These are phyloP conservation scores for Cancer borealis DNA, from an alignment of 2,888 invertebrate genomes.

Conservation along the genomic window DNA sequence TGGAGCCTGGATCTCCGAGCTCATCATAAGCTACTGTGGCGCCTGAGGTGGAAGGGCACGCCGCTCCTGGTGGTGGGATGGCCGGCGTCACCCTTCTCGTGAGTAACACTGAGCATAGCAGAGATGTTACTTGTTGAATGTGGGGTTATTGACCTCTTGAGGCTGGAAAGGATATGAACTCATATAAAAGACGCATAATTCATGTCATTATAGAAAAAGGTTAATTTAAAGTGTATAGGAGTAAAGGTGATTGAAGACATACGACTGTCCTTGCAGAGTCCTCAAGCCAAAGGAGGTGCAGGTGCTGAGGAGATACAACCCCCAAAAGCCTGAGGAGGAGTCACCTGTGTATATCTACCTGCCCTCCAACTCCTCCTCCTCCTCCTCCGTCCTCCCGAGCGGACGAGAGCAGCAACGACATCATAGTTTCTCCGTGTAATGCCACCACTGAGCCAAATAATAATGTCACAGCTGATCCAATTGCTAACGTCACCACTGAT, in stretches of 20 bases:
- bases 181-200: neutral
- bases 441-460: too few species aligned
- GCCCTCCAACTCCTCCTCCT: neutral
- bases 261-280: neutral
- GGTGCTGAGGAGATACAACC: conserved; percentile 55
- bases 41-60: conserved; percentile 59
- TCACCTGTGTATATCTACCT: conserved; percentile 44
- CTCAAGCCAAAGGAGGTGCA: conserved; percentile 48
- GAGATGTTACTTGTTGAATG: neutral
- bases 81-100: conserved; percentile 72
- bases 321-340: neutral
- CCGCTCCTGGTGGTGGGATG: conserved; percentile 68
- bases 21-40: conserved; percentile 64
- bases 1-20: conserved; percentile 71
- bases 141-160: neutral
- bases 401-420: too few species aligned
- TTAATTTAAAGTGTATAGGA: neutral
- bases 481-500: too few species aligned
- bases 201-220: neutral
- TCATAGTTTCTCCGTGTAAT: too few species aligned
- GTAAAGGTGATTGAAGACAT: neutral
- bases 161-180: neutral
- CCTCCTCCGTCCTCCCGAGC: too few species aligned
- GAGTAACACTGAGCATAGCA: conserved; percentile 16
- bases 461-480: too few species aligned